Percentiles rank a stretch among this genome's conserved stretches.
Evolutionary conservation across 2,113 vertebrate genomes (phyloP).

Genomic region (Alectura lathami): DNA sequence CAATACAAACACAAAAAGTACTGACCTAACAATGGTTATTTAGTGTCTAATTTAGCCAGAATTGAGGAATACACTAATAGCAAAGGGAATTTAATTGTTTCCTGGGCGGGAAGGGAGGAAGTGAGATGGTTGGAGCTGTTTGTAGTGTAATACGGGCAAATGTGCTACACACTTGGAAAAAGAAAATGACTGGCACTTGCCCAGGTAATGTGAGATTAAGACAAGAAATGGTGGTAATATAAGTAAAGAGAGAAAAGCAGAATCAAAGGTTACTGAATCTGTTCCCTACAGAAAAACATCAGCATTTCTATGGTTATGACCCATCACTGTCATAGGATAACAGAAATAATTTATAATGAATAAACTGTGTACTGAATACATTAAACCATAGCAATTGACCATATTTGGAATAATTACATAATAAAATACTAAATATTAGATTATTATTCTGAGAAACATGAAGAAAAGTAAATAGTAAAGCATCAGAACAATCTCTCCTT

Average conservation of each 20-base stretch:
- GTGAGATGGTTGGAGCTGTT: background rate
- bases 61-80: background rate
- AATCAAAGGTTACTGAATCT: background rate
- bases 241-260: background rate
- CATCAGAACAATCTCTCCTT: background rate
- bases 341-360: background rate
- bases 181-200: background rate
- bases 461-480: background rate
- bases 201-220: background rate
- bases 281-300: background rate
- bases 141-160: background rate
- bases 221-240: background rate
- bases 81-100: background rate
- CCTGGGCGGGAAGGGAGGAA: background rate
- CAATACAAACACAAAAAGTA: background rate
- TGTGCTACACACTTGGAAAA: background rate
- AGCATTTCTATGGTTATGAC: background rate
- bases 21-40: fast-evolving
- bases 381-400: background rate
- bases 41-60: background rate
- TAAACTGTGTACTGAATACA: background rate
- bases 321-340: background rate
- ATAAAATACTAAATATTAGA: background rate
- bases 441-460: background rate
- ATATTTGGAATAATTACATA: background rate